Evolutionary conservation across 2,113 vertebrate genomes (phyloP).

Genomic region (Girardinichthys multiradiatus): DNA sequence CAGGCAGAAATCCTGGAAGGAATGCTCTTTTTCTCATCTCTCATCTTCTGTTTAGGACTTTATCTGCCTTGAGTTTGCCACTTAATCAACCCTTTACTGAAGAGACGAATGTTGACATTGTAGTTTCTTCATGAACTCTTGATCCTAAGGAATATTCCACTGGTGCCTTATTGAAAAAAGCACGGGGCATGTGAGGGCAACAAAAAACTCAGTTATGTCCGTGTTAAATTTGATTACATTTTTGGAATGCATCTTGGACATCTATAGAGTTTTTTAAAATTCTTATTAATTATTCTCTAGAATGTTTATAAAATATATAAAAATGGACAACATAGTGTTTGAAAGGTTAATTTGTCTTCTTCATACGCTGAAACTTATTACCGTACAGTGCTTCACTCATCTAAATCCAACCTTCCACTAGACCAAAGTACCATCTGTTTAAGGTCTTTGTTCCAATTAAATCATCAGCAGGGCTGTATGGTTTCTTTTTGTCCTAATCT

Average conservation of each 20-base stretch:
- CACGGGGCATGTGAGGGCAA: conserved; percentile 30
- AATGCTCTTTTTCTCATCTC: conserved; percentile 53
- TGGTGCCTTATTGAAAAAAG: conserved; percentile 71
- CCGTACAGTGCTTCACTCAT: neutral
- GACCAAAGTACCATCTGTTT: conserved; percentile 52
- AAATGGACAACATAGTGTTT: conserved; percentile 1
- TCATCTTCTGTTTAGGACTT: conserved; percentile 37
- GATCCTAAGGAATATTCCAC: conserved; percentile 58
- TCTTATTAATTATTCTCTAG: neutral
- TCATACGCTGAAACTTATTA: neutral
- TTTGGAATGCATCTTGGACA: neutral
- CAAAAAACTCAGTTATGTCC: conserved; percentile 4
- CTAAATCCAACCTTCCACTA: conserved; percentile 10
- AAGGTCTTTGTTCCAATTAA: neutral
- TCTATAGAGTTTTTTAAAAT: neutral
- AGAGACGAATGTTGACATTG: conserved; percentile 57
- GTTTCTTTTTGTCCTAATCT: neutral
- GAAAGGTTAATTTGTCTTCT: neutral
- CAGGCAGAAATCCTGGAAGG: conserved; percentile 17
- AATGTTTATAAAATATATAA: conserved; percentile 20
- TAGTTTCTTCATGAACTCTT: conserved; percentile 39
- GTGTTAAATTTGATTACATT: conserved; percentile 28
- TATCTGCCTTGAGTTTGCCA: conserved; percentile 42
- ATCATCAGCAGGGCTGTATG: neutral
- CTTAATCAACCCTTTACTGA: conserved; percentile 31